Evolutionary conservation across 2,888 invertebrate species (phyloP), one percentile per base, ranked within the genome.

Genomic region (Oscheius sp.): DNA sequence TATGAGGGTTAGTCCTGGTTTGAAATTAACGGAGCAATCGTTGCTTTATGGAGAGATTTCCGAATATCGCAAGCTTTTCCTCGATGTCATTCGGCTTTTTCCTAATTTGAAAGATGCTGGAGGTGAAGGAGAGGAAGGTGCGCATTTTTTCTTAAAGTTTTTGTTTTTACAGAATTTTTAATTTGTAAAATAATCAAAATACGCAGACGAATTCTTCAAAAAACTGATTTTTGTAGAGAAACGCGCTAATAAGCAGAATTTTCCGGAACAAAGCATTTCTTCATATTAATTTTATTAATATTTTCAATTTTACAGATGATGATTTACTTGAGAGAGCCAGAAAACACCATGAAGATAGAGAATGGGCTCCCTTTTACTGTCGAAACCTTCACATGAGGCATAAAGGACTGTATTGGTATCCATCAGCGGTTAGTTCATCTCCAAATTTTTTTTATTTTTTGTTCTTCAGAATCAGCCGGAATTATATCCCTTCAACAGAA

Each of bases 1-100:
- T 49, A 23, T 76, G 35, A 59, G 64, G 53, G 73, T 80, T 52
- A 70, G 75, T 18, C 75, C 78, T 12, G 78, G 77, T 58, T 13
- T 23, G n/a, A 35, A 61, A 21, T 21, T 61, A 9, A 61, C 61
- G 1, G 61, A 61, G 13, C 77, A 77, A 45, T 74, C 76, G 9
- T 64, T 80, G 2, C 61, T 78, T 6, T 80, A 80, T 35, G 80
- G 80, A n/a, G 63, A 46, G 13, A 12, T 61, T 13, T n/a, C 43
- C 13, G 64, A 72, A 12, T 49, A 63, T 21, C 46, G 72, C 6
- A 23, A 29, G 7, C 25, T 72, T 43, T 72, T 72, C n/a, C 27
- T 72, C 12, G 64, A 64, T 21, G 45, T 72, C 12, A 72, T 72
- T 21, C 63, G 63, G 41, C 49, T 63, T 1, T 63, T 63, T 25